phyloP scores from a whole-genome alignment of 2,113 vertebrate genomes.

The Neolamprologus sp. region DNA sequence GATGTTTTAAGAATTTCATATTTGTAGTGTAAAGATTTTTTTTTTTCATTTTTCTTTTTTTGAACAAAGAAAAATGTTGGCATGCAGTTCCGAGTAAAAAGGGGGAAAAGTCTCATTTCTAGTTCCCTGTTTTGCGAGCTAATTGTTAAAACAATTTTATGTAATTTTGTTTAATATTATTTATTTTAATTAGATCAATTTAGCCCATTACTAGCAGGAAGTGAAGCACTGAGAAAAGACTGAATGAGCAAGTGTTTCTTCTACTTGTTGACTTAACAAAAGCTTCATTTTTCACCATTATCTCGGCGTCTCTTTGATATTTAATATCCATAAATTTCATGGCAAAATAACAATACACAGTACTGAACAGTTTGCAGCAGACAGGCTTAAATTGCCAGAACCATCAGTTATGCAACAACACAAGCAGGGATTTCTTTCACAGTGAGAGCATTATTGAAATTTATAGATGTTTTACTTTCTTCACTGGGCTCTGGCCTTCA shows the following conservation, averaged over 20 bases:
- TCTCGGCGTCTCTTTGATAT: not conserved
- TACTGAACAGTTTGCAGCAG: not conserved
- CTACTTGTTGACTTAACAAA: not conserved
- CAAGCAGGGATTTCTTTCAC: not conserved
- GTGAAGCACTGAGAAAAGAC: not conserved
- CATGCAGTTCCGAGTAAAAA: not conserved
- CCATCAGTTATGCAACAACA: not conserved
- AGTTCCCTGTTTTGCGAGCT: not conserved
- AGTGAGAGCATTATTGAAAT: not conserved
- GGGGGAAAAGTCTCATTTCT: not conserved
- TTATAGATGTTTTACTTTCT: not conserved
- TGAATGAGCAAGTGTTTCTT: not conserved
- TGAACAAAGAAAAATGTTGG: not conserved
- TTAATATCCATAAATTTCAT: not conserved
- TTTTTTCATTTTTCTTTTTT: not conserved
- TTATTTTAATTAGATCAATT: not conserved
- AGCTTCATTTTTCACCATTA: not conserved
- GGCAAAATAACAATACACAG: not conserved
- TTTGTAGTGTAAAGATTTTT: not conserved
- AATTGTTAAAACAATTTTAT: not conserved
- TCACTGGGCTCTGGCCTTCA: not conserved
- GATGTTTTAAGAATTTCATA: not conserved
- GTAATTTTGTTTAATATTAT: not conserved
- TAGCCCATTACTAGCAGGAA: not conserved
- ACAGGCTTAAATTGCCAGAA: not conserved